Percentiles rank a stretch among this genome's conserved stretches.
phyloP scores from a whole-genome alignment of 2,888 invertebrate genomes.

The Sturmia bella region DNA sequence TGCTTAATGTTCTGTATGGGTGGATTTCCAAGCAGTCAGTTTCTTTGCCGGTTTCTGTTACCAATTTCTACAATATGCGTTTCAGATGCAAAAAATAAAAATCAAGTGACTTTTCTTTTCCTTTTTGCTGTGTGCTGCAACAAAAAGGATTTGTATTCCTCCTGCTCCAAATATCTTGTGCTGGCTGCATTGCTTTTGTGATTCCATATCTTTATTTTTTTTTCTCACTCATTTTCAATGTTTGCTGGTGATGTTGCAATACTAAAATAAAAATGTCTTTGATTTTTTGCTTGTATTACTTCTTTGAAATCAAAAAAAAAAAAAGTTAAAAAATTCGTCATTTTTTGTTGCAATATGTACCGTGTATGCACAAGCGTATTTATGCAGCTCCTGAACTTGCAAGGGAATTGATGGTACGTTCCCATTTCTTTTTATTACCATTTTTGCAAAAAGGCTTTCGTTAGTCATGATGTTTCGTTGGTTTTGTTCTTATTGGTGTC shows the following conservation, averaged over 20 bases:
- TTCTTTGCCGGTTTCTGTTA: slow-evolving; percentile 7
- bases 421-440: slow-evolving; percentile 1
- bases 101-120: background rate
- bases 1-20: slow-evolving; percentile 3
- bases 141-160: background rate
- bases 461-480: slow-evolving; percentile 41
- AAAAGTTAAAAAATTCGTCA: background rate
- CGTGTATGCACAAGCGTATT: background rate
- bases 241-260: slow-evolving; percentile 41
- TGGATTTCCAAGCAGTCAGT: slow-evolving; percentile 5
- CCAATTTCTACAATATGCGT: background rate
- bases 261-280: slow-evolving; percentile 50
- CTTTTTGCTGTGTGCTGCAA: background rate
- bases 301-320: slow-evolving; percentile 7
- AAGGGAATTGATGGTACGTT: slow-evolving; percentile 1
- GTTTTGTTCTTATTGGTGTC: slow-evolving; percentile 37
- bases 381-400: slow-evolving; percentile 19
- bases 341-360: background rate
- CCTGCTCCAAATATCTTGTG: background rate
- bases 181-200: slow-evolving; percentile 17
- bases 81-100: slow-evolving; percentile 8
- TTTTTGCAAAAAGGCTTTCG: slow-evolving; percentile 46
- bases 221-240: background rate
- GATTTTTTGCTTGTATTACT: slow-evolving; percentile 51
- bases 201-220: background rate